Evolutionary conservation across 2,113 vertebrate species (phyloP), one percentile per base, ranked within the genome.

Genomic region (Psittacula cyanocephala): DNA sequence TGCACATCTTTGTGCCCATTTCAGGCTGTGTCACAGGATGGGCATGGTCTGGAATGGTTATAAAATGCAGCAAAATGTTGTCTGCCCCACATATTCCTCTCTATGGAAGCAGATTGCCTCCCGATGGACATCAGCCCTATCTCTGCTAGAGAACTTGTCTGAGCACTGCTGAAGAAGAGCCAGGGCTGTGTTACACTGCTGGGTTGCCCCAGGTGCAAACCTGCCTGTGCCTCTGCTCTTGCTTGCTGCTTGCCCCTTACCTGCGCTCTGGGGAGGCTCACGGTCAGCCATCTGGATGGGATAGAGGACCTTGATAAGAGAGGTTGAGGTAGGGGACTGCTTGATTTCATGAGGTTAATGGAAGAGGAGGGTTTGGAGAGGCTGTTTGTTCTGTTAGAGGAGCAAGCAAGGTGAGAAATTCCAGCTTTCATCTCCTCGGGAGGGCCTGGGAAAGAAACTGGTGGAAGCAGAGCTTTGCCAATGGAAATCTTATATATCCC

Each of bases 1-100:
- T 1, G 35, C 57, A n/a, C 31, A 57, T 86, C 41, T 31, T 19
- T 24, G 18, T 1, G 1, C 2, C 1, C 11, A 8, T 46, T 47
- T 76, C 3, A 0, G 31, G 29, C 62, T 74, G n/a, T 0, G 0
- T 81, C 4, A 0, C 31, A 25, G 60, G 28, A 39, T 39, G 37
- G 53, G 25, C 46, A 77, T 82, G 18, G 0, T 63, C 60, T 78
- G 22, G 25, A 65, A 29, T 37, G 35, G 24, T 88, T 83, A 57
- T 33, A 93, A 93, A 81, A 74, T 25, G 31, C 19, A 52, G 1
- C 39, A 37, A 49, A 78, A 53, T n/a, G 7, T 8, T 50, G 11
- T 77, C 29, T 83, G 35, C 1, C 2, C 17, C 47, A 75, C 16
- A 39, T 74, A 33, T 39, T 91, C 16, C 28, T 59, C 28, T 81